A percentile compares a stretch with the other conserved stretches of the same genome.
These are phyloP conservation scores for Agrochola litura DNA, from an alignment of 2,888 invertebrate genomes.

Conservation along the genomic window DNA sequence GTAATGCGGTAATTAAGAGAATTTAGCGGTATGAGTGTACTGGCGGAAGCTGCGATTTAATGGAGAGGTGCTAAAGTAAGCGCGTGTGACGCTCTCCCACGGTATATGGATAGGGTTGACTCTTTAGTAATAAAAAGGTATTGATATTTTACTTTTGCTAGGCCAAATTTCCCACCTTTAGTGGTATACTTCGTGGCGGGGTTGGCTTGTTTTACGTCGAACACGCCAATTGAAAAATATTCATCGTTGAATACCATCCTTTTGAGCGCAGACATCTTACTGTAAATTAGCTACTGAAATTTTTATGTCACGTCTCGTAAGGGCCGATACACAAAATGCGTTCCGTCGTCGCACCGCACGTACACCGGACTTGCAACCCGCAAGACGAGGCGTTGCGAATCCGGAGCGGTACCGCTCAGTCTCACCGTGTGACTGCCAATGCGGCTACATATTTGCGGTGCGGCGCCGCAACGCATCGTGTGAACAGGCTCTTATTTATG, in stretches of 20 bases:
- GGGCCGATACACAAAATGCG: too few relatives aligned
- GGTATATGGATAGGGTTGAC: constrained; percentile 37
- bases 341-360: too few relatives aligned
- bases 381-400: too few relatives aligned
- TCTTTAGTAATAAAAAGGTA: background rate
- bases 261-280: background rate
- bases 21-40: constrained; percentile 25
- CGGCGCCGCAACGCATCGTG: too few relatives aligned
- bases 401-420: too few relatives aligned
- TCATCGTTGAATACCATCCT: background rate
- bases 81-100: constrained; percentile 32
- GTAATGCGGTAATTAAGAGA: constrained; percentile 46
- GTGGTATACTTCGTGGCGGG: background rate
- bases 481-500: too few relatives aligned
- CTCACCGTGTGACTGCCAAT: too few relatives aligned
- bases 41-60: constrained; percentile 53
- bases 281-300: background rate
- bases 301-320: too few relatives aligned
- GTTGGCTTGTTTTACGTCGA: background rate
- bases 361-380: too few relatives aligned
- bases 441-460: too few relatives aligned
- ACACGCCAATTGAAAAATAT: background rate
- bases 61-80: constrained; percentile 35
- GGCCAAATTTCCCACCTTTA: background rate
- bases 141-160: background rate